These are phyloP conservation scores for Anableps anableps DNA, from an alignment of 2,797 vertebrate genomes.

Conservation along the genomic window DNA sequence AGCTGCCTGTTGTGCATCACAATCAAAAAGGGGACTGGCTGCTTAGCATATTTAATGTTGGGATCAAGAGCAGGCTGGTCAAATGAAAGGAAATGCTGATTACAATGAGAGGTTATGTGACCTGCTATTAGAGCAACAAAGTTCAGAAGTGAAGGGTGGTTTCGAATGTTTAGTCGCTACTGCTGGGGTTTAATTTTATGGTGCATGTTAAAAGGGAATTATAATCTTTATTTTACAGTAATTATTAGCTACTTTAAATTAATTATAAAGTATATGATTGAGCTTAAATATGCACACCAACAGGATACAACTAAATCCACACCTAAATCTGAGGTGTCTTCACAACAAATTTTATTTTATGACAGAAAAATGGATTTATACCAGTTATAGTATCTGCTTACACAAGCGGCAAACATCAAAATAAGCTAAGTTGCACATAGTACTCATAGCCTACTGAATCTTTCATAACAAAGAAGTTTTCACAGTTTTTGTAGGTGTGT, in stretches of 20 bases:
- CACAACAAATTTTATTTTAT: not conserved
- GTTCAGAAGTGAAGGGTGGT: not conserved
- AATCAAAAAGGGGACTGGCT: conserved; percentile 55
- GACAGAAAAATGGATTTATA: not conserved
- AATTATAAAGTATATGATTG: not conserved
- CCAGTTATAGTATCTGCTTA: not conserved
- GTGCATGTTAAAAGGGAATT: not conserved
- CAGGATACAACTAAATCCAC: not conserved
- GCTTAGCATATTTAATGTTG: conserved; percentile 46
- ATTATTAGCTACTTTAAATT: not conserved
- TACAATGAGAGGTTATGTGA: conserved; percentile 14
- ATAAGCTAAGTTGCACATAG: not conserved
- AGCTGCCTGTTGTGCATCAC: conserved; percentile 58
- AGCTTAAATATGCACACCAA: not conserved
- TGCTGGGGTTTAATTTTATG: not conserved
- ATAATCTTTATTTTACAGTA: not conserved
- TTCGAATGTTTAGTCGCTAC: not conserved
- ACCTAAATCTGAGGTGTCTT: too few relatives aligned
- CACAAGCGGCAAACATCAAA: not conserved
- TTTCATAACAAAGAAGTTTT: not conserved
- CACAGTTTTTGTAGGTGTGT: not conserved
- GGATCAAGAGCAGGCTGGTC: conserved; percentile 41
- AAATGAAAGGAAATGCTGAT: conserved; percentile 39
- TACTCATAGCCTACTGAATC: not conserved
- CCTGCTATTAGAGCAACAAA: conserved; percentile 15